Base-by-base conservation (phyloP, 2,113 vertebrate genomes). In the Taurulus bubalis region DNA sequence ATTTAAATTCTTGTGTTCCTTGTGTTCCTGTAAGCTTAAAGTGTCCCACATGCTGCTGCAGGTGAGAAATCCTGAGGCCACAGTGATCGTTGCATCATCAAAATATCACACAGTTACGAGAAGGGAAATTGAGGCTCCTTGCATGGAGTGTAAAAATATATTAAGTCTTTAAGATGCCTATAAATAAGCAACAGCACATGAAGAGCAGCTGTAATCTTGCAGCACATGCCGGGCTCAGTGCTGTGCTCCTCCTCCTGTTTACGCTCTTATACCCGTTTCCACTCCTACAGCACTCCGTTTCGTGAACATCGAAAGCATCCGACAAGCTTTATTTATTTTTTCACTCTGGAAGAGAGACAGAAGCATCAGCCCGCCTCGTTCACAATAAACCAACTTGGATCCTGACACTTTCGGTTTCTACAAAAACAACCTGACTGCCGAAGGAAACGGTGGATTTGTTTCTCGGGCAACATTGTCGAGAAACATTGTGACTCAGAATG, bases 121-220 rank as follows among this genome's bases (percentile, higher is more conserved):
- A 65, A 40, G 8, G 9, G 32, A 24, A n/a, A 60, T n/a, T 49
- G 34, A 75, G 4, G 45, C 73, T 38, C 4, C 24, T 65, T n/a
- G 20, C 16, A 40, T 66, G 3, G 36, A n/a, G 47, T 53, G 16
- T 65, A 14, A 75, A 65, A 18, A 38, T 51, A 38, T 36, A 24
- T 32, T 14, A 32, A 73, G 58, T 34, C 71, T 74, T 63, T 3
- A 63, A 32, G 42, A 51, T 5, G 60, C 47, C 60, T 65, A 22
- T 65, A 40, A 75, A 76, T 56, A 65, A 55, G 4, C 7, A 3
- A 24, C 51, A 5, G 22, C 51, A 55, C 51, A 55, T 55, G 24
- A 47, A 36, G 8, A 38, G 45, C 32, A 56, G 34, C 47, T 40
- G 24, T 66, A 56, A 75, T 56, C 32, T 64, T 4, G 4, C 47